These are phyloP conservation scores for Meloidogyne floridensis DNA, from an alignment of 1,140 invertebrate species.

Conservation along the genomic window DNA sequence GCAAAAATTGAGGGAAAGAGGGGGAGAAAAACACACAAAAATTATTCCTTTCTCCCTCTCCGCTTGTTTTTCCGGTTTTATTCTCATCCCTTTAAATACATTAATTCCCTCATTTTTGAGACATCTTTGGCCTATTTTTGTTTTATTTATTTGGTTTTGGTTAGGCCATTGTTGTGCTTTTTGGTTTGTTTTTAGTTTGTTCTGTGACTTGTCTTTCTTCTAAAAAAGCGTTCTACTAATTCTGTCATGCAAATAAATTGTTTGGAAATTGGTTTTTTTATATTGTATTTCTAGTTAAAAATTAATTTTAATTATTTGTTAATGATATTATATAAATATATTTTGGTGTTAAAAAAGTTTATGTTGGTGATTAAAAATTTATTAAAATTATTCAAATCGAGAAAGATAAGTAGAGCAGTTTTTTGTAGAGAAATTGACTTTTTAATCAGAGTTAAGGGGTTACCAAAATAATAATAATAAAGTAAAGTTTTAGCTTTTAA, in stretches of 20 bases:
- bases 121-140: background rate
- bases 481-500: no score
- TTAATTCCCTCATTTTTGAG: background rate
- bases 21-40: background rate
- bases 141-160: background rate
- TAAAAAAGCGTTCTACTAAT: background rate
- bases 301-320: no score
- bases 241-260: background rate
- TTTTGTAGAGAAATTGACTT: no score
- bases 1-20: background rate
- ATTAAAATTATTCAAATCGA: no score
- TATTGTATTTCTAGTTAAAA: background rate
- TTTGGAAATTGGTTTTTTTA: background rate
- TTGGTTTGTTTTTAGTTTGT: background rate
- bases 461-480: no score
- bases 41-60: background rate
- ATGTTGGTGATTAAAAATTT: no score
- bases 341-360: background rate
- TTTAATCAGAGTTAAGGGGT: no score
- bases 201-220: background rate
- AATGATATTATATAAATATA: no score
- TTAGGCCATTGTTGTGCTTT: background rate
- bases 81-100: background rate
- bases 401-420: no score
- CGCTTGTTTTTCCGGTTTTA: constrained; percentile 3